Evolutionary conservation across 2,888 invertebrate species (phyloP), one percentile per base, ranked within the genome.

Genomic region (Bunonema sp.): DNA sequence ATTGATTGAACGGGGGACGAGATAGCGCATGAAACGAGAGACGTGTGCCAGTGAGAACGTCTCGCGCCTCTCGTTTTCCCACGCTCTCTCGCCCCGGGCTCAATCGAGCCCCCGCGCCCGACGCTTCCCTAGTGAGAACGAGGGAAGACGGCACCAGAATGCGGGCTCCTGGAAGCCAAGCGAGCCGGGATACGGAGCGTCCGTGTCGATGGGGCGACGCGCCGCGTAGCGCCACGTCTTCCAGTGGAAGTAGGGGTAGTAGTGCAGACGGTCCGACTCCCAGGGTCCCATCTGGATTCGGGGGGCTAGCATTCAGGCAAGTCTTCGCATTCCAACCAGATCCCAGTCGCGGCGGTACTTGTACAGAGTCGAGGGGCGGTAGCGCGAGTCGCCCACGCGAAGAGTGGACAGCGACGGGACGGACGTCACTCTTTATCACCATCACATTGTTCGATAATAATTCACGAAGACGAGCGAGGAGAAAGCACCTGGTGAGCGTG

Each of bases 201-300:
- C 65, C 5, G 57, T 55, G 48, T 53, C 50, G 10, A 47, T 40
- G 38, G 47, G 52, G 36, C 62, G 54, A 12, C 65, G 54, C 16
- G 59, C 65, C 3, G 50, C 50, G 40, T 49, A 65, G 20, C 62
- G 53, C 40, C 56, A 57, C 3, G 61, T 61, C 31, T 44, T 44
- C 61, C 59, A 64, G 50, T 63, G 57, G 44, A 58, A 50, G n/a
- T 61, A 53, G 19, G 52, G 44, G 45, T 56, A 44, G 47, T 50
- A 58, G 31, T 48, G 50, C 44, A 50, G 52, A 15, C 59, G 49
- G 39, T 64, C 64, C 37, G 49, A 49, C 38, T 43, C 46, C 41
- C 47, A 50, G 40, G 57, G 59, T 37, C 63, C 64, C 35, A 54
- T 41, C 61, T 59, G 41, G 24, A 50, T n/a, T 34, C 15, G 18